Base-by-base conservation (phyloP, 64 coral and sea anemone genomes). In the Dendronephthya gigantea region DNA sequence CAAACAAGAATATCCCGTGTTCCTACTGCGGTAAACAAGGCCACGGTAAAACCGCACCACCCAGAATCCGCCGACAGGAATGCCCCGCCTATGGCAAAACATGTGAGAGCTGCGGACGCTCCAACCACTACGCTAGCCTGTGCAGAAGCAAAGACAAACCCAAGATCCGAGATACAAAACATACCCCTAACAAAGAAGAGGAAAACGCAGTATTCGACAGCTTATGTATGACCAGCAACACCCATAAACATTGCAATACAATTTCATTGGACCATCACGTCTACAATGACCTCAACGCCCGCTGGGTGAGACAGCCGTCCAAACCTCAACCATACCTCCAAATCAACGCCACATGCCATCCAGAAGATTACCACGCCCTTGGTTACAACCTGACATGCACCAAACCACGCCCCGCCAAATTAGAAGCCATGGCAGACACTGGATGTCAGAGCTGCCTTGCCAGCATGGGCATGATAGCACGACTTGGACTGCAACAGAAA, bases 31-130 rank as follows among this genome's bases (percentile, higher is more conserved):
- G 66, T 5, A 9, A 70, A n/a, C 66, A n/a, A 7, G 66, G 66
- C 17, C 66, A 70, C 30, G 66, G 66, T n/a, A 70, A 70, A n/a
- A 22, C 6, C 23, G 66, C 66, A 9, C 66, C 66, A 11, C 66
- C 66, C 9, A 8, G 30, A 70, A n/a, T 70, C 8, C 66, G 66
- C 8, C 9, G 23, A n/a, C 6, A 70, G 8, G 19, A 70, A 70
- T 70, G 66, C 66, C 66, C 66, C 25, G 66, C 66, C 66, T 70
- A 25, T n/a, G 66, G 66, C 8, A n/a, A 70, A n/a, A 70, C 66
- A 7, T 70, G 66, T n/a, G 25, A 31, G 25, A 9, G 25, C 66
- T 70, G 66, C 66, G 23, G 66, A 9, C 7, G 8, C 6, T n/a
- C 8, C 6, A 70, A 70, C 23, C 66, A 70, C 66, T 25, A 9